Evolutionary conservation across 1,140 invertebrate species (phyloP).

Genomic region (Sycophila sp.): DNA sequence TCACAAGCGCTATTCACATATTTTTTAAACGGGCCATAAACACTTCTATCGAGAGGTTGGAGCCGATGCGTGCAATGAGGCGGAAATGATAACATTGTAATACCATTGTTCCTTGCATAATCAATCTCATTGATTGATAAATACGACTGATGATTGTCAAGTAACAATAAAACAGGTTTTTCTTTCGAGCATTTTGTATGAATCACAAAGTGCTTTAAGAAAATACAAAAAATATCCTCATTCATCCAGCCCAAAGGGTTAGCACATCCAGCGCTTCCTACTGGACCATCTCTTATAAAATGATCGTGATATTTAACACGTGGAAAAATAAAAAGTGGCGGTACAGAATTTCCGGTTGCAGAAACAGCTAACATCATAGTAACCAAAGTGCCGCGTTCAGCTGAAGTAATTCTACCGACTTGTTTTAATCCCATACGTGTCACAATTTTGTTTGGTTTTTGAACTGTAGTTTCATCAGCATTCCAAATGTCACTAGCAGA

Average conservation of each 20-base stretch:
- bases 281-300: slow-evolving; percentile 21
- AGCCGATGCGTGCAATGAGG: slow-evolving; percentile 53
- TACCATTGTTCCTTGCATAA: slow-evolving; percentile 39
- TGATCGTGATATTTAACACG: slow-evolving; percentile 42
- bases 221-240: not conserved
- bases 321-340: slow-evolving; percentile 53
- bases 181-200: too few relatives aligned
- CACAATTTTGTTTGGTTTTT: slow-evolving; percentile 57
- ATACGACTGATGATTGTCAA: slow-evolving; percentile 53
- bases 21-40: slow-evolving; percentile 59
- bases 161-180: slow-evolving; percentile 49
- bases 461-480: slow-evolving; percentile 62
- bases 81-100: slow-evolving; percentile 45
- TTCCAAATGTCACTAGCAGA: slow-evolving; percentile 53
- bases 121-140: slow-evolving; percentile 32
- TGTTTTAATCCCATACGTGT: slow-evolving; percentile 53
- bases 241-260: slow-evolving; percentile 53
- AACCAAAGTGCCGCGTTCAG: slow-evolving; percentile 57
- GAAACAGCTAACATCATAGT: slow-evolving; percentile 49
- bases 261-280: slow-evolving; percentile 37
- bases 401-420: slow-evolving; percentile 54
- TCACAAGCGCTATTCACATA: slow-evolving; percentile 35
- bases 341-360: slow-evolving; percentile 54
- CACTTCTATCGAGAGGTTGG: slow-evolving; percentile 53
- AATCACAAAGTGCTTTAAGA: slow-evolving; percentile 53